These are phyloP conservation scores for Iguana delicatissima DNA, from an alignment of 2,797 vertebrate species.

Conservation along the genomic window DNA sequence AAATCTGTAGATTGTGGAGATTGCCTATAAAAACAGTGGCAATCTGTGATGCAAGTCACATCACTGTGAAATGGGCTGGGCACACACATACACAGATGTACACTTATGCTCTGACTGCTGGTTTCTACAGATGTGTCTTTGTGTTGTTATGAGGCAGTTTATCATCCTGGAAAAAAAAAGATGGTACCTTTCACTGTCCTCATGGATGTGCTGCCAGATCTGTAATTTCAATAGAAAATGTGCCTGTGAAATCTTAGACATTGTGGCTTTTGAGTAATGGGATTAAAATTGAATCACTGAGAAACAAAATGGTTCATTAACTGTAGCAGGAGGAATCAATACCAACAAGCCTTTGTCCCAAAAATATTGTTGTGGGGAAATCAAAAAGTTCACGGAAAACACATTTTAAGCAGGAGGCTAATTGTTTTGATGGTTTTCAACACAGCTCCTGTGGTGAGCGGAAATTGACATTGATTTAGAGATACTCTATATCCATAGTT, in stretches of 20 bases:
- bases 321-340: slow-evolving; percentile 9
- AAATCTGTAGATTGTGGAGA: slow-evolving; percentile 27
- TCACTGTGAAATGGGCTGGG: too few relatives aligned
- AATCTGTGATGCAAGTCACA: too few relatives aligned
- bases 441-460: slow-evolving; percentile 8
- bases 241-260: slow-evolving; percentile 15
- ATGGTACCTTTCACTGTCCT: slow-evolving; percentile 42
- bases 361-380: slow-evolving; percentile 10
- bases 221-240: slow-evolving; percentile 32
- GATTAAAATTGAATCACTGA: slow-evolving; percentile 45
- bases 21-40: neutral
- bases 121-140: neutral
- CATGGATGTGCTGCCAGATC: slow-evolving; percentile 42
- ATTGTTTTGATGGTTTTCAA: slow-evolving; percentile 19
- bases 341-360: neutral
- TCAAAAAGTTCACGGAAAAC: slow-evolving; percentile 5
- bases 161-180: neutral
- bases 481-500: neutral
- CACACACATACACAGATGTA: too few relatives aligned
- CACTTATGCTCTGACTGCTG: too few relatives aligned
- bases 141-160: neutral
- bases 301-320: slow-evolving; percentile 44
- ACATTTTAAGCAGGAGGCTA: slow-evolving; percentile 49
- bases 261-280: slow-evolving; percentile 41
- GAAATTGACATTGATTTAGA: slow-evolving; percentile 12